Base-by-base conservation (phyloP, 2,797 vertebrate genomes). In the Yasuhikotakia modesta region DNA sequence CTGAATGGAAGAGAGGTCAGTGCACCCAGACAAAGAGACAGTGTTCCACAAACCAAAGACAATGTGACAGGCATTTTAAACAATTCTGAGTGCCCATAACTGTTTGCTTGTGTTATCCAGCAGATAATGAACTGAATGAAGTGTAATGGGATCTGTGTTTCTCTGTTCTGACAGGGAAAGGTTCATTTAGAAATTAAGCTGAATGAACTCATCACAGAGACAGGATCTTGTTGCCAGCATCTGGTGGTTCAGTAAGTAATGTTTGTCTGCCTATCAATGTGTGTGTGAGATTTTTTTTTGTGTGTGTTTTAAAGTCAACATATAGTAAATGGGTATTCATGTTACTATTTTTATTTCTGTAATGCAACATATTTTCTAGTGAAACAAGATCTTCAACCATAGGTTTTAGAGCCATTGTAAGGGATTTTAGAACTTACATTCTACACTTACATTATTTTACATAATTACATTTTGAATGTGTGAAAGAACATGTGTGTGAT, bases 141-240 rank as follows among this genome's bases (percentile, higher is more conserved):
- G 68, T 87, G 75, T 71, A 79, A 85, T 77, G 66, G 76, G 22
- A 43, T 78, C 12, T 77, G 79, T 61, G 35, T 76, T 17, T 68
- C 13, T 79, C 24, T 72, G 4, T 70, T 67, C 66, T 82, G 58
- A 78, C 89, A 99, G 97, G 97, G 97, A 77, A 98, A 98, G 90
- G 96, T 99, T 92, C 97, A 99, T 86, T 92, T 99, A 86, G 97
- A 98, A 91, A 94, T 99, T 93, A 95, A 94, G 85, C 84, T 98
- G 88, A 98, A 97, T 84, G 97, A 99, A 88, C 90, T 99, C 90
- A 99, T 99, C 90, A 96, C 96, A 86, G 96, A 98, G 85, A 97
- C 95, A 70, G 96, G 96, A 89, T 95, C 95, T 55, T 89, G 94
- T 46, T 95, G 95, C 90, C 96, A 97, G 80, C 95, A 96, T 30